Conservation (phyloP, 2,888 invertebrate genomes). For the Quadroppia sp. region DNA sequence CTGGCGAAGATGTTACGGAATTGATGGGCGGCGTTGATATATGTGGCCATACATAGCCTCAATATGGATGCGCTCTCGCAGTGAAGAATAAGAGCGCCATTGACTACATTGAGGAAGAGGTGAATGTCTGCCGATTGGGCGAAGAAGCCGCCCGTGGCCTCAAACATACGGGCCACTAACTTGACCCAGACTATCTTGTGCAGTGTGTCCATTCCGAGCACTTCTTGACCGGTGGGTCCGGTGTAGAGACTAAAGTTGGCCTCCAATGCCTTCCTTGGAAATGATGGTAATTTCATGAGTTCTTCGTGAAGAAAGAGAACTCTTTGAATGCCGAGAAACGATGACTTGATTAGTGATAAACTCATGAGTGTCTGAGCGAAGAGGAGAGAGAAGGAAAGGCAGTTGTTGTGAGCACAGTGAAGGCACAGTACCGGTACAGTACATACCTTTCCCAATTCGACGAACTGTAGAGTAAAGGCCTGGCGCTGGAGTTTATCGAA, state of each 20-base stretch:
- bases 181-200: conserved; percentile 99
- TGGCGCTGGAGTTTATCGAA: conserved; percentile 82
- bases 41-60: conserved; percentile 91
- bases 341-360: conserved; percentile 53
- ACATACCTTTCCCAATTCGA: conserved; percentile 84
- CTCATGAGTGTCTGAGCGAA: conserved; percentile 53
- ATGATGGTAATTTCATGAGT: conserved; percentile 94
- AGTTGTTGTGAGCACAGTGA: background rate
- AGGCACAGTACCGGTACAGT: background rate
- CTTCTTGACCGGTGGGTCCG: conserved; percentile 78
- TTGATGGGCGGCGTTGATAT: conserved; percentile 94
- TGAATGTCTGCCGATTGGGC: conserved; percentile 96
- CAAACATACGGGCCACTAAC: conserved; percentile 91
- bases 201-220: conserved; percentile 86
- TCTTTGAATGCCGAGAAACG: conserved; percentile 78
- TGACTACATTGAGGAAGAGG: conserved; percentile 92
- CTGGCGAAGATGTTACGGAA: conserved; percentile 98
- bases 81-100: conserved; percentile 91
- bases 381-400: background rate
- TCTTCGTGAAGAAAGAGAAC: conserved; percentile 98
- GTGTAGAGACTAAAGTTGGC: conserved; percentile 89
- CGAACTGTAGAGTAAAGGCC: conserved; percentile 86
- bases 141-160: conserved; percentile 95
- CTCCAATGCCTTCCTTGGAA: conserved; percentile 95
- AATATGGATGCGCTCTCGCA: conserved; percentile 94